Conservation (phyloP, 2,888 invertebrate genomes). For the Minunthozetes semirufus region DNA sequence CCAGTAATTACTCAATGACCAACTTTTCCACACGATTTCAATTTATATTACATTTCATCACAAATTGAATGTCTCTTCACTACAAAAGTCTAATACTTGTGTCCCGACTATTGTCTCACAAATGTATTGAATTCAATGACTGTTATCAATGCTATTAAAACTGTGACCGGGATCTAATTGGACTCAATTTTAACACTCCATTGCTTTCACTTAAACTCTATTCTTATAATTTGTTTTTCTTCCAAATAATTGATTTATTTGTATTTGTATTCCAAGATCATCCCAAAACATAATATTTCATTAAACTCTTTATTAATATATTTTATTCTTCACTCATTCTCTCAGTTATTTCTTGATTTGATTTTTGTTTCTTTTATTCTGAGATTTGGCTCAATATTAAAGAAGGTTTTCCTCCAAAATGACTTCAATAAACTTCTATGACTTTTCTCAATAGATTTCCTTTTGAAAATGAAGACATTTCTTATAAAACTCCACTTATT, state of each 20-base stretch:
- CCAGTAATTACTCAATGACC: constrained; percentile 20
- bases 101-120: not conserved
- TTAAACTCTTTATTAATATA: not conserved
- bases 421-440: too few relatives aligned
- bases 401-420: too few relatives aligned
- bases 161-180: not conserved
- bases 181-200: not conserved
- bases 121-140: not conserved
- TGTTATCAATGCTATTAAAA: not conserved
- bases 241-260: not conserved
- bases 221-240: not conserved
- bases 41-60: constrained; percentile 30
- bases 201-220: not conserved
- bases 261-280: not conserved
- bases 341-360: not conserved
- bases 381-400: too few relatives aligned
- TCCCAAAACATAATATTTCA: not conserved
- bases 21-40: constrained; percentile 33
- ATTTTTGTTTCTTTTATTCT: too few relatives aligned
- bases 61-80: constrained; percentile 30
- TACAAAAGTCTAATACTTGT: not conserved
- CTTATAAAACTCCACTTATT: too few relatives aligned
- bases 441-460: too few relatives aligned
- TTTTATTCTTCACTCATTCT: not conserved
- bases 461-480: too few relatives aligned